Evolutionary conservation across 2,888 invertebrate species (phyloP).

Genomic region (Caenorhabditis drosophilae): DNA sequence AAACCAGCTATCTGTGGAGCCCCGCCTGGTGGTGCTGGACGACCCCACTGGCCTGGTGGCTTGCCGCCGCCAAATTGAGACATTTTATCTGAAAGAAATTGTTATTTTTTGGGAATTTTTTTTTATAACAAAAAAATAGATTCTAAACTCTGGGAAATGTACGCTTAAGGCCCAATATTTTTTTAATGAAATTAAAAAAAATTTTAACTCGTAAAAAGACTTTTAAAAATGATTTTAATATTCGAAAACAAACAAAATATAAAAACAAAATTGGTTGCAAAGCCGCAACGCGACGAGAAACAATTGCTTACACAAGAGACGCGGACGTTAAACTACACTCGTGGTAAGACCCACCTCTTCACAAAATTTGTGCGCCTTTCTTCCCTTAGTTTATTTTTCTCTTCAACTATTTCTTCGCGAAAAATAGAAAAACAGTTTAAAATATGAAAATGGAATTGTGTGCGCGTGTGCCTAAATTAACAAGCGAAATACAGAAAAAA

Average conservation of each 20-base stretch:
- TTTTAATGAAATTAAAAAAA: too few species aligned
- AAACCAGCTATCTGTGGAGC: slow-evolving; percentile 36
- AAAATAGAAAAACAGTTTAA: too few species aligned
- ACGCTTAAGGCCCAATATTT: too few species aligned
- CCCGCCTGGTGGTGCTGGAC: slow-evolving; percentile 30
- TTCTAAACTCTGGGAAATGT: neutral
- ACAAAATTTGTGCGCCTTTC: neutral
- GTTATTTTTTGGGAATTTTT: neutral
- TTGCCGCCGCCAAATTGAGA: slow-evolving; percentile 42
- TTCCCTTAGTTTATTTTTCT: too few species aligned
- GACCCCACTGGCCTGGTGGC: slow-evolving; percentile 33
- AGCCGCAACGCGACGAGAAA: slow-evolving; percentile 1
- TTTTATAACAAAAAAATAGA: neutral
- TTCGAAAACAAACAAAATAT: neutral
- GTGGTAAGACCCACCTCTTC: neutral
- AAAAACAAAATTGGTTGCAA: neutral
- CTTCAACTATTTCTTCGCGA: too few species aligned
- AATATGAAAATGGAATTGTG: too few species aligned
- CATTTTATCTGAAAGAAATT: slow-evolving; percentile 19
- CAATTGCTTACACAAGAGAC: neutral
- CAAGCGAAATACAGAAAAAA: too few species aligned
- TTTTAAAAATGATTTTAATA: neutral
- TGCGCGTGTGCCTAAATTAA: too few species aligned
- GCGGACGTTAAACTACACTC: neutral
- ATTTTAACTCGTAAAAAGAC: too few species aligned